These are phyloP conservation scores for Sakesphorus luctuosus DNA, from an alignment of 2,113 vertebrate genomes.

Conservation along the genomic window DNA sequence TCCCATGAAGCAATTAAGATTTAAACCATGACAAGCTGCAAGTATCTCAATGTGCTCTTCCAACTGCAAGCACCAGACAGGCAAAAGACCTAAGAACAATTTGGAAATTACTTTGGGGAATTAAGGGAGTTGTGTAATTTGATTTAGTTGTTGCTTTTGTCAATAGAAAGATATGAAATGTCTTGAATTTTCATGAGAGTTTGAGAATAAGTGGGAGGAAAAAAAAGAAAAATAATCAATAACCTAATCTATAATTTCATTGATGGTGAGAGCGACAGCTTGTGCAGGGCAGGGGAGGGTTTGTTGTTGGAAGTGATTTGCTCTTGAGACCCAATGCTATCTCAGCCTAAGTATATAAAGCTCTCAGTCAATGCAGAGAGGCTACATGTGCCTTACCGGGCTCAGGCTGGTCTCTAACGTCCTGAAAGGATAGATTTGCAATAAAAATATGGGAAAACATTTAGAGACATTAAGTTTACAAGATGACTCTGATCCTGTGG, in stretches of 20 bases:
- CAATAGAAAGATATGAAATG: conserved; percentile 23
- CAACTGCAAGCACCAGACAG: conserved; percentile 20
- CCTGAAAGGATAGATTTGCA: conserved; percentile 62
- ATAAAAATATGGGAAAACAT: conserved; percentile 68
- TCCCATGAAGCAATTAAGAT: conserved; percentile 73
- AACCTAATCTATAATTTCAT: conserved; percentile 13
- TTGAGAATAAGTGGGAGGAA: neutral
- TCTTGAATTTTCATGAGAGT: conserved; percentile 20
- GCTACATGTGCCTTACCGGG: neutral
- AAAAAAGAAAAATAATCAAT: conserved; percentile 31
- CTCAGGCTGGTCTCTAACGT: conserved; percentile 44
- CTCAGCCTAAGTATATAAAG: neutral
- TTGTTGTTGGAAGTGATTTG: neutral
- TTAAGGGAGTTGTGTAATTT: conserved; percentile 28
- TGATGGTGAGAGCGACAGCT: neutral
- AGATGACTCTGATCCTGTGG: conserved; percentile 59
- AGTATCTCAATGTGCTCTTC: neutral
- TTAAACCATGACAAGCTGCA: conserved; percentile 65
- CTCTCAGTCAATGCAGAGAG: conserved; percentile 13
- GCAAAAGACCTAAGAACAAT: conserved; percentile 43
- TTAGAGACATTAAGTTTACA: conserved; percentile 68
- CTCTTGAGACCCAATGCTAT: neutral
- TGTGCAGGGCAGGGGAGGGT: neutral
- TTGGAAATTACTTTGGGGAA: conserved; percentile 62
- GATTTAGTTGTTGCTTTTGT: conserved; percentile 36